These are phyloP conservation scores for Holotrichia oblita DNA, from an alignment of 1,140 invertebrate genomes.

Conservation along the genomic window DNA sequence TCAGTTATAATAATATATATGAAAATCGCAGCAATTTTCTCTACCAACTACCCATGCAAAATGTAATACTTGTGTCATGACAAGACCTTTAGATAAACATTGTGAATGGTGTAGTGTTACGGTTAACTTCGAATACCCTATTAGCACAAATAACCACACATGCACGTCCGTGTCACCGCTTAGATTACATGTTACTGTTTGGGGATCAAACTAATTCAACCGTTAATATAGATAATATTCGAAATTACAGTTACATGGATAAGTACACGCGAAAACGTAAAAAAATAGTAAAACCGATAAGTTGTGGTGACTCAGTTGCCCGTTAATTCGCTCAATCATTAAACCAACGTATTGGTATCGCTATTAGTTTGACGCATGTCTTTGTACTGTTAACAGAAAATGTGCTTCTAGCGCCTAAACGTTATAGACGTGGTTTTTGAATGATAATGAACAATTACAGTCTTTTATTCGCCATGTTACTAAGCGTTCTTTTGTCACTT, in stretches of 20 bases:
- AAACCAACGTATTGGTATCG: not conserved
- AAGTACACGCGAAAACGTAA: not conserved
- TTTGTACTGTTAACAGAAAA: not conserved
- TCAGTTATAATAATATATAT: slow-evolving; percentile 23
- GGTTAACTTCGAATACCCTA: not conserved
- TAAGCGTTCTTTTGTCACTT: not conserved
- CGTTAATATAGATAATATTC: slow-evolving; percentile 18
- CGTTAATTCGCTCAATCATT: slow-evolving; percentile 14
- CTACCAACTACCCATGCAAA: not conserved
- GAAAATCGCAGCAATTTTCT: slow-evolving; percentile 5
- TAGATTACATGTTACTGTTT: not conserved
- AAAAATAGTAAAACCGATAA: not conserved
- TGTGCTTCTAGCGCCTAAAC: not conserved
- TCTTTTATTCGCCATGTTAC: not conserved
- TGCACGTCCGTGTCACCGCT: not conserved
- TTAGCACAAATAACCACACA: slow-evolving; percentile 16
- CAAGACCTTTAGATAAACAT: not conserved
- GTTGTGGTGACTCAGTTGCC: not conserved
- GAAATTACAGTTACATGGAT: not conserved
- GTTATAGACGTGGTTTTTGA: not conserved
- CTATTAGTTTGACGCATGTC: not conserved
- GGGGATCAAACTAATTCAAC: slow-evolving; percentile 5
- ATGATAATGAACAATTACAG: slow-evolving; percentile 22
- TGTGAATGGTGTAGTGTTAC: slow-evolving; percentile 1
- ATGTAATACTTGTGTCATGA: slow-evolving; percentile 20